Percentiles rank a stretch among this genome's conserved stretches.
Evolutionary conservation across 2,113 vertebrate genomes (phyloP).

Genomic region (Opisthocomus hoazin): DNA sequence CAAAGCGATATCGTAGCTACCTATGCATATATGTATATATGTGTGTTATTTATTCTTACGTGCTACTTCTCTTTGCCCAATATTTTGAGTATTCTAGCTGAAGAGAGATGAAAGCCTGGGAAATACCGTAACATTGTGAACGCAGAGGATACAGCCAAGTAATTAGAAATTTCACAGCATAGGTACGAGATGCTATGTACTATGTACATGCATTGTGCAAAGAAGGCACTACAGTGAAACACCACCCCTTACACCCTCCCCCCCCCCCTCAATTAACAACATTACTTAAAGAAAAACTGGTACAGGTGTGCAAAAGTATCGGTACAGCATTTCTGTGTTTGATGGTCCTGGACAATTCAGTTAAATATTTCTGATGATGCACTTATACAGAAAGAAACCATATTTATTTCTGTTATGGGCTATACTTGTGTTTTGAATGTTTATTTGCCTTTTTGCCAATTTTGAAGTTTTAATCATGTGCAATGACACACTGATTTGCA

Average conservation of each 20-base stretch:
- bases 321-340: neutral
- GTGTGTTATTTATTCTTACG: neutral
- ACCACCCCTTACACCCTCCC: no score
- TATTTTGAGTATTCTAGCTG: neutral
- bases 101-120: neutral
- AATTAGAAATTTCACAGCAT: neutral
- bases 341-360: neutral
- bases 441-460: neutral
- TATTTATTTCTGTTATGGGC: neutral
- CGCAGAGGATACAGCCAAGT: neutral
- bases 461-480: neutral
- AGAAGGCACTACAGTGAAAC: neutral
- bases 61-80: neutral
- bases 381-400: neutral
- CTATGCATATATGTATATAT: accelerated
- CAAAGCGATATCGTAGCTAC: neutral
- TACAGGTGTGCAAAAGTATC: neutral
- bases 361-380: neutral
- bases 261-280: neutral
- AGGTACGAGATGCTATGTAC: neutral
- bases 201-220: neutral
- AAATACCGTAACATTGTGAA: neutral
- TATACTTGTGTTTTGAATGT: neutral
- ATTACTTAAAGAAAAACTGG: neutral
- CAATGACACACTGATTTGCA: neutral